phyloP scores from a whole-genome alignment of 1,140 invertebrate species.

The Gyrodactylus salaris region DNA sequence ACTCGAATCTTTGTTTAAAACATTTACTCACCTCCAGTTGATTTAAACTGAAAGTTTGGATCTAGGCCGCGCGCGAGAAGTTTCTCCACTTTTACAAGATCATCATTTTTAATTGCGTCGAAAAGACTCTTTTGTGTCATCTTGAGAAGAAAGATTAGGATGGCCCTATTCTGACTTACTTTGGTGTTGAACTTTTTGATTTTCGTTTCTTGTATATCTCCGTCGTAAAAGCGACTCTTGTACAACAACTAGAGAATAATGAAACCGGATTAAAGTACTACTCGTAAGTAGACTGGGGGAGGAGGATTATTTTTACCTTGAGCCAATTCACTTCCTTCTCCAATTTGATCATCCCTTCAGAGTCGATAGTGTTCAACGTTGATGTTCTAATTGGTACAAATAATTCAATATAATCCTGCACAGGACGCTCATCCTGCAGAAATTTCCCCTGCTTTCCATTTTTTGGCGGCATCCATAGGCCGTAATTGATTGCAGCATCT shows the following conservation, averaged over 20 bases:
- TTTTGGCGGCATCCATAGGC: slow-evolving; percentile 60
- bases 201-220: not conserved
- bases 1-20: too few species aligned
- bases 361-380: not conserved
- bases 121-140: slow-evolving; percentile 66
- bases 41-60: slow-evolving; percentile 82
- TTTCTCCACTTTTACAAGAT: slow-evolving; percentile 75
- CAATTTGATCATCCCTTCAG: not conserved
- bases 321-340: not conserved
- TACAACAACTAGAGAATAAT: not conserved
- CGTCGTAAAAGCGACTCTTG: not conserved
- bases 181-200: not conserved
- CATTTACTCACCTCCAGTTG: slow-evolving; percentile 38
- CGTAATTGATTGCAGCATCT: slow-evolving; percentile 70
- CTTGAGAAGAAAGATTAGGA: not conserved
- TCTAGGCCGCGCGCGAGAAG: slow-evolving; percentile 78
- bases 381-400: not conserved
- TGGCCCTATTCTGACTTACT: not conserved
- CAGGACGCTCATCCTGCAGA: slow-evolving; percentile 66
- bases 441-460: slow-evolving; percentile 67
- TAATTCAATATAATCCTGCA: slow-evolving; percentile 43
- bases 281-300: too few species aligned
- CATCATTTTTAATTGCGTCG: slow-evolving; percentile 54
- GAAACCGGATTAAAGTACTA: not conserved
- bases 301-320: not conserved